Percentiles rank a stretch among this genome's conserved stretches.
Conservation (phyloP, 1,140 invertebrate genomes). For the Hycleus phaleratus region DNA sequence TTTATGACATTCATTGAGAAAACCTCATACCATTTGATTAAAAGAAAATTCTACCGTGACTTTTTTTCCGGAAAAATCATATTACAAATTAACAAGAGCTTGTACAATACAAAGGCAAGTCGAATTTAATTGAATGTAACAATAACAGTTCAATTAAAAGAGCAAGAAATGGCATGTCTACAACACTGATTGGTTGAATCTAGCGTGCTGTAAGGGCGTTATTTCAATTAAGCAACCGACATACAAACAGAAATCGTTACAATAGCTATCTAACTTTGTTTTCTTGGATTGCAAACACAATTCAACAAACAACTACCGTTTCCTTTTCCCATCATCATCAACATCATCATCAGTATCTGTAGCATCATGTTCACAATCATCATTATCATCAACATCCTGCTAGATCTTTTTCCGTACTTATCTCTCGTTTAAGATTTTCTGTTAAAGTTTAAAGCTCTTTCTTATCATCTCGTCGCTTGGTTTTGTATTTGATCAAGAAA, state of each 20-base stretch:
- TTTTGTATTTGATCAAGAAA: conserved; percentile 12
- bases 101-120: neutral
- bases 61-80: too few relatives aligned
- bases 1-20: conserved; percentile 4
- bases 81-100: too few relatives aligned
- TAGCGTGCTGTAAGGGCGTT: conserved; percentile 2
- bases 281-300: neutral
- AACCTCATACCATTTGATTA: too few relatives aligned
- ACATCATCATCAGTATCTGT: too few relatives aligned
- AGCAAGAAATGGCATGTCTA: conserved; percentile 8
- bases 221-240: conserved; percentile 5
- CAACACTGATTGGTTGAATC: conserved; percentile 4
- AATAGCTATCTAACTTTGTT: neutral
- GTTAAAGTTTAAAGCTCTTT: conserved; percentile 8
- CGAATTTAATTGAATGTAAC: conserved; percentile 6
- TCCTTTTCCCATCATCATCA: too few relatives aligned
- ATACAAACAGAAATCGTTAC: conserved; percentile 6
- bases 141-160: conserved; percentile 3
- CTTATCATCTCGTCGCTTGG: conserved; percentile 6
- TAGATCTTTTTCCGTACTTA: too few relatives aligned
- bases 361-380: too few relatives aligned
- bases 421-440: too few relatives aligned
- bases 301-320: too few relatives aligned
- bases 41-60: too few relatives aligned
- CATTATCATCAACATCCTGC: too few relatives aligned